Evolutionary conservation across 2,797 vertebrate species (phyloP), one percentile per base, ranked within the genome.

Genomic region (Gymnothorax javanicus): DNA sequence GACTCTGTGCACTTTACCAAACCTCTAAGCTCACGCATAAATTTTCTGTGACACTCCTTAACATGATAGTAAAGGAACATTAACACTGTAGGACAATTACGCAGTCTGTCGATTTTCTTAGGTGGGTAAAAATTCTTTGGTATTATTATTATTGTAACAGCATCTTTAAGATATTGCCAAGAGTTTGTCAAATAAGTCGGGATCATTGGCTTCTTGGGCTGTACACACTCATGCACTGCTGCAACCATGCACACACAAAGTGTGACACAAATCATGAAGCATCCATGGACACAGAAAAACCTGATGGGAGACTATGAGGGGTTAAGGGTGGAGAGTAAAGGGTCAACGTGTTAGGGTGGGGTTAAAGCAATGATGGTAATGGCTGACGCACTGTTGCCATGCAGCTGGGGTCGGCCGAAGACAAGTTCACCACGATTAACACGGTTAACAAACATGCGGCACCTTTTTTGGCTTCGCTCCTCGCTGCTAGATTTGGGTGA

Each of bases 401-500:
- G 96, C 95, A 95, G 91, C 89, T 84, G 88, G 88, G 90, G 60
- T 91, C 90, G 91, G 89, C 92, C 87, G 90, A 88, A 94, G 90
- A 87, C 89, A 93, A 89, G n/a, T 89, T 92, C 87, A 90, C 86
- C 91, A 92, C 90, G 89, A 91, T 87, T 90, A 94, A 91, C 86
- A 86, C 94, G 90, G 91, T 93, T 87, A 93, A 95, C 94, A 96
- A 96, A 96, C 96, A 96, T 97, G 96, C 97, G 91, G 90, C 97
- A 99, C 98, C 98, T 99, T 99, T 97, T 98, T 99, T 89, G 97
- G 96, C 94, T 98, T 99, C 92, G 94, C 90, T 98, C 98, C 98
- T 93, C 98, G 97, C 98, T 99, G 98, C 97, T 88, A 96, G 94
- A 93, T 94, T 86, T 85, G 79, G 91, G 87, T 90, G 88, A 88